Base-by-base conservation (phyloP, 2,113 vertebrate genomes). In the Zosterops japonicus region DNA sequence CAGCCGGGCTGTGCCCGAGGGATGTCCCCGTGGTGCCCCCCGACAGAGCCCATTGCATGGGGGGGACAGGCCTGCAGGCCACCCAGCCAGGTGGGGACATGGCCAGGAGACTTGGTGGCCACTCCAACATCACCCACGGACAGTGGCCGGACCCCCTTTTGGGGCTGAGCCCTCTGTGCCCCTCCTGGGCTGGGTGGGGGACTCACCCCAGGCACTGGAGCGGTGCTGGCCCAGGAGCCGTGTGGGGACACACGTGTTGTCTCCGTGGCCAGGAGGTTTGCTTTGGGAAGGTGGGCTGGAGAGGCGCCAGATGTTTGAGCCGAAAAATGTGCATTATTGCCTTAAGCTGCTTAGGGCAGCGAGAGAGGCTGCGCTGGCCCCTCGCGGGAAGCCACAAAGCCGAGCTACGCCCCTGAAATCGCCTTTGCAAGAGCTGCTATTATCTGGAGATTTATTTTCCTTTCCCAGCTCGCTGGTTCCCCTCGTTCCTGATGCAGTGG, bases 1-100 rank as follows among this genome's bases (percentile, higher is more conserved):
- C 5, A 1, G 27, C 25, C 0, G 4, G 7, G 33, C 12, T 0
- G 6, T 3, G 17, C 2, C 13, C 0, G 0, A 31, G 35, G 50
- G 42, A 12, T 4, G 6, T 70, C 47, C 61, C 33, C 0, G 1
- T 0, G 14, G 39, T 0, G 4, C 13, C 1, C 29, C 49, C 60
- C 5, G 0, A 0, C 21, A 5, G 44, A 1, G 7, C 63, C 13
- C 46, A 20, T 8, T 1, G 19, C 13, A 2, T 0, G 5, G 14
- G 29, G 15, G 18, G 23, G 33, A 12, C n/a, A 8, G 67, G 71
- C n/a, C 14, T 16, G 12, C 4, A n/a, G 76, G 46, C 36, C 77
- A 68, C 78, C 35, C 0, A 3, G 85, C 25, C n/a, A 4, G 85
- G 39, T 4, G 22, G 44, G 52, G 36, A 15, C 36, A 23, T 14